Evolutionary conservation across 2,888 invertebrate species (phyloP).

Genomic region (Chymomyza procnemis): DNA sequence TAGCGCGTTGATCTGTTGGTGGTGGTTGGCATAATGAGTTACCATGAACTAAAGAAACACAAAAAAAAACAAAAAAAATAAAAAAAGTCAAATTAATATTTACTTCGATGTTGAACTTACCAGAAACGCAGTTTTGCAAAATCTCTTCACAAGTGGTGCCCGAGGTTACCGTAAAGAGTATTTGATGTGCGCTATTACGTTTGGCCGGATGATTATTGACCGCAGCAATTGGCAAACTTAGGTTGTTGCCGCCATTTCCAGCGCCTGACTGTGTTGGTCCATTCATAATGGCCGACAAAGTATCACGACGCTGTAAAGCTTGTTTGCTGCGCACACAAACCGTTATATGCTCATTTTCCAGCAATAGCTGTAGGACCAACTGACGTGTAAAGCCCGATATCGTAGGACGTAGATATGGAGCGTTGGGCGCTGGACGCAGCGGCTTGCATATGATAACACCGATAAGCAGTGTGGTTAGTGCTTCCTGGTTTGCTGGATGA

Average conservation of each 20-base stretch:
- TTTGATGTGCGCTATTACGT: constrained; percentile 86
- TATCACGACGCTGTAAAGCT: constrained; percentile 74
- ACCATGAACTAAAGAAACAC: constrained; percentile 74
- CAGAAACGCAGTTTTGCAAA: constrained; percentile 82
- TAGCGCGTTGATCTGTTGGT: constrained; percentile 67
- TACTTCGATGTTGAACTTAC: constrained; percentile 56
- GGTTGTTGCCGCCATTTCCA: constrained; percentile 35
- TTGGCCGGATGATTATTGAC: constrained; percentile 83
- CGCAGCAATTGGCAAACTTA: constrained; percentile 63
- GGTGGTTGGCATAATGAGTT: constrained; percentile 68
- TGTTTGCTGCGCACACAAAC: constrained; percentile 83
- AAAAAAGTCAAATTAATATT: not conserved
- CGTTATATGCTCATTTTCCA: constrained; percentile 90
- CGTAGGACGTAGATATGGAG: constrained; percentile 52
- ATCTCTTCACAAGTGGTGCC: constrained; percentile 87
- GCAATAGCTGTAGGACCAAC: constrained; percentile 89
- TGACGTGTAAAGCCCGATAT: constrained; percentile 93
- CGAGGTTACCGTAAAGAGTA: constrained; percentile 86
- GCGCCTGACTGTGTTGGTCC: constrained; percentile 21
- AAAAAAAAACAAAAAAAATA: constrained; percentile 22
- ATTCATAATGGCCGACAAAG: constrained; percentile 54
- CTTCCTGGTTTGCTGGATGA: constrained; percentile 90
- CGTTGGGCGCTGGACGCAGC: constrained; percentile 27
- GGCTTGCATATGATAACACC: constrained; percentile 70
- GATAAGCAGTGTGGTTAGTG: constrained; percentile 87